These are phyloP conservation scores for Chorisops tibialis DNA, from an alignment of 2,888 invertebrate genomes.

Conservation along the genomic window DNA sequence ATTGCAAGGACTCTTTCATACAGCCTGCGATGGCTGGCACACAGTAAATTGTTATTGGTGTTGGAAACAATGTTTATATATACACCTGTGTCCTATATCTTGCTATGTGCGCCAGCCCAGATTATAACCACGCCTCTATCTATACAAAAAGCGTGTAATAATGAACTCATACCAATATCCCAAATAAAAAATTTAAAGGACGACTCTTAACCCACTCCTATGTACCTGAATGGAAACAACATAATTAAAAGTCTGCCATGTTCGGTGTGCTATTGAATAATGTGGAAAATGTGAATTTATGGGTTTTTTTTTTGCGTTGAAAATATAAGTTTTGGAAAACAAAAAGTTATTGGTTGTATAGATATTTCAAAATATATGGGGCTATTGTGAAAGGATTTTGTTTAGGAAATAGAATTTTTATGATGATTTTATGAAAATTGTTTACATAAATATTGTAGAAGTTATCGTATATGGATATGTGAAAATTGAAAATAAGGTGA, in stretches of 20 bases:
- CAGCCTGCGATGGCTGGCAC: background rate
- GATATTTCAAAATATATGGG: no score
- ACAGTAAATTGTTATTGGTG: slow-evolving; percentile 30
- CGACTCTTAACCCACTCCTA: slow-evolving; percentile 19
- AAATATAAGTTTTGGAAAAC: no score
- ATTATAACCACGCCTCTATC: slow-evolving; percentile 27
- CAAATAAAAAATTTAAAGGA: no score
- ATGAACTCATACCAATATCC: background rate
- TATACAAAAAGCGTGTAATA: background rate
- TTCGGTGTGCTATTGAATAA: background rate
- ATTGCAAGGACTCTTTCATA: background rate
- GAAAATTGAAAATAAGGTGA: no score
- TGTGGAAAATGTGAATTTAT: no score
- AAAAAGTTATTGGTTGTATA: no score
- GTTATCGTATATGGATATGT: no score
- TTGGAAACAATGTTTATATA: slow-evolving; percentile 29
- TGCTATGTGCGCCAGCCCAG: slow-evolving; percentile 13
- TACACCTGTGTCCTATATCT: slow-evolving; percentile 22
- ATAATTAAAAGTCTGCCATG: slow-evolving; percentile 31
- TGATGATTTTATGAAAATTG: no score
- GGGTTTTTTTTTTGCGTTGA: no score
- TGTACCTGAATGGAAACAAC: slow-evolving; percentile 26
- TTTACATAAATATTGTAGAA: no score
- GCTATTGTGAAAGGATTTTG: no score
- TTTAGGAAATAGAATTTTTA: no score